A percentile compares a stretch with the other conserved stretches of the same genome.
Conservation (phyloP, 2,797 vertebrate species). For the Acestrorhynchus altus region DNA sequence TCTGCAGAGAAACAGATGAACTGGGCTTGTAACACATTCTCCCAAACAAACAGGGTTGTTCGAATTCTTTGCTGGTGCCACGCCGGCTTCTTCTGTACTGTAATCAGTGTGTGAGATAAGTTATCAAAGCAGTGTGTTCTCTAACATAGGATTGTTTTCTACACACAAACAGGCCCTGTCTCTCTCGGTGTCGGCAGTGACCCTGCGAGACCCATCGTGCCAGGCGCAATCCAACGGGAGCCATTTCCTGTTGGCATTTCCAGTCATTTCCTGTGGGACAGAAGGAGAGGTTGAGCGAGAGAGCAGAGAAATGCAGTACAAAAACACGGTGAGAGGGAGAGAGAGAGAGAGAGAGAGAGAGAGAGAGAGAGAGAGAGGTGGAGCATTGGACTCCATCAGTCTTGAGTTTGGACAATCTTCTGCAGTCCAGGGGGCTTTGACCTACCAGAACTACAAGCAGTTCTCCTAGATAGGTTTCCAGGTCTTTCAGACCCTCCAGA, state of each 20-base stretch:
- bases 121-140: conserved; percentile 11
- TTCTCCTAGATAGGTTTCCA: no score
- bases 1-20: no score
- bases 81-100: background rate
- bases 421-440: no score
- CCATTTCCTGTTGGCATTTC: conserved; percentile 80
- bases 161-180: conserved; percentile 61
- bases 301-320: conserved; percentile 72
- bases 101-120: conserved; percentile 9
- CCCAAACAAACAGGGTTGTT: background rate
- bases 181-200: conserved; percentile 64
- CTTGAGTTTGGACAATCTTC: no score
- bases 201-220: conserved; percentile 74
- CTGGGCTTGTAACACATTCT: conserved; percentile 48
- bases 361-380: no score
- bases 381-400: no score
- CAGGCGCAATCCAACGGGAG: conserved; percentile 74
- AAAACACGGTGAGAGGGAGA: conserved; percentile 70
- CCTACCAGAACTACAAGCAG: no score
- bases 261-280: conserved; percentile 80
- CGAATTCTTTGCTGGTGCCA: background rate
- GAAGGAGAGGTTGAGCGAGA: conserved; percentile 64
- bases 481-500: no score
- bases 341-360: background rate
- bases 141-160: background rate